Conservation (phyloP, 1,140 invertebrate genomes). For the Venturia canescens region DNA sequence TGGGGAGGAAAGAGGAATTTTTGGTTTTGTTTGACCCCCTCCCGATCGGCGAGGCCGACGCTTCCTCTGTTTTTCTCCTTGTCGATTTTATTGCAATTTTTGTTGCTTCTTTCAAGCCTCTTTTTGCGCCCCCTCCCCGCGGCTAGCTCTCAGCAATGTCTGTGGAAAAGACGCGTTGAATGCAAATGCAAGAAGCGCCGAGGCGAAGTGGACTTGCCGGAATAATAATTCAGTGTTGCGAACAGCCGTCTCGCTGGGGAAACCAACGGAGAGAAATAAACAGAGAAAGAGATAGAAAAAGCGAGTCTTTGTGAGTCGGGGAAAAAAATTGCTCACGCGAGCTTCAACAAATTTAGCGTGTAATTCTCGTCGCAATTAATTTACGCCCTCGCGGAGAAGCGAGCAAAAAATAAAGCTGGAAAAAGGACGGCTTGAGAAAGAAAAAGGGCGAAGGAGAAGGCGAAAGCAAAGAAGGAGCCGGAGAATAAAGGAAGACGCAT, state of each 20-base stretch:
- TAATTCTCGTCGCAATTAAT: slow-evolving; percentile 42
- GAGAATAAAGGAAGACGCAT: slow-evolving; percentile 1
- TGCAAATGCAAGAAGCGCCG: neutral
- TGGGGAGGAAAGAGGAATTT: neutral
- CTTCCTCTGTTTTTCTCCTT: neutral
- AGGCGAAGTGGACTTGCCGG: slow-evolving; percentile 8
- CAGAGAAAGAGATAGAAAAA: neutral
- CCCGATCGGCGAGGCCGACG: neutral
- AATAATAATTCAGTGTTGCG: slow-evolving; percentile 15
- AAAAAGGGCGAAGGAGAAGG: slow-evolving; percentile 19
- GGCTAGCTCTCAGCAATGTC: neutral
- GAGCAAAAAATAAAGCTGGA: slow-evolving; percentile 33
- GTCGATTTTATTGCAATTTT: neutral
- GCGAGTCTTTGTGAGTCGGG: neutral
- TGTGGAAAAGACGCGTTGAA: slow-evolving; percentile 7
- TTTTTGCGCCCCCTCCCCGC: neutral
- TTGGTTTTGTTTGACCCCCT: neutral
- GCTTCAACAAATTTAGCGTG: slow-evolving; percentile 41
- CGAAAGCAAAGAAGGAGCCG: neutral
- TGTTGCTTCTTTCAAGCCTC: neutral
- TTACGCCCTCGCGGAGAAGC: slow-evolving; percentile 40
- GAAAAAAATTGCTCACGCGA: slow-evolving; percentile 34
- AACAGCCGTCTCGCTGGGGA: neutral
- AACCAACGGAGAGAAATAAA: neutral
- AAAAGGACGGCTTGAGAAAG: slow-evolving; percentile 32